Evolutionary conservation across 1,140 invertebrate genomes (phyloP).

Genomic region (Drosophila micromelanica): DNA sequence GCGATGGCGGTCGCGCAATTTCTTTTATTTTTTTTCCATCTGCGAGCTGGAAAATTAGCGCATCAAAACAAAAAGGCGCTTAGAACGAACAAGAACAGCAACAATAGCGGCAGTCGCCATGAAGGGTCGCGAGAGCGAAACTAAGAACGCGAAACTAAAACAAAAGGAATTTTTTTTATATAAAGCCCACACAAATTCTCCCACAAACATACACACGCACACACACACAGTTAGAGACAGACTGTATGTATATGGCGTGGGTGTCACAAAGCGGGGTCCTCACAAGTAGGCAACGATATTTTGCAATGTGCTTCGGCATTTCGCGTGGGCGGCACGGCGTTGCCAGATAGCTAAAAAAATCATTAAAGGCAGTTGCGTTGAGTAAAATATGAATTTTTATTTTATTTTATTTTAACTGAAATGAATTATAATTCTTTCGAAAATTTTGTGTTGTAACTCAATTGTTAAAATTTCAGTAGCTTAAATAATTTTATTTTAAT

Average conservation of each 20-base stretch:
- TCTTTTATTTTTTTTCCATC: constrained; percentile 30
- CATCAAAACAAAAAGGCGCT: constrained; percentile 74
- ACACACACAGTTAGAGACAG: constrained; percentile 2
- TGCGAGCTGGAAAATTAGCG: constrained; percentile 67
- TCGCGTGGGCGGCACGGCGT: constrained; percentile 30
- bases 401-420: too few species aligned
- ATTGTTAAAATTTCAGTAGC: too few species aligned
- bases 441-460: too few species aligned
- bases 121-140: constrained; percentile 50
- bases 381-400: not conserved
- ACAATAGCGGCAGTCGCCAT: constrained; percentile 30
- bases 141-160: constrained; percentile 56
- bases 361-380: not conserved
- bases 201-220: constrained; percentile 15
- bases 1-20: constrained; percentile 40
- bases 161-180: constrained; percentile 64
- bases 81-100: constrained; percentile 32
- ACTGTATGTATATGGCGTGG: constrained; percentile 15
- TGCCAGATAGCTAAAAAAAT: constrained; percentile 45
- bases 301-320: constrained; percentile 26
- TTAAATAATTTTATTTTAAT: too few species aligned
- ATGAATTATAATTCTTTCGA: too few species aligned
- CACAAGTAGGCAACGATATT: constrained; percentile 36
- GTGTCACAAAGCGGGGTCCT: constrained; percentile 31
- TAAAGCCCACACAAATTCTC: constrained; percentile 42